These are phyloP conservation scores for Tragelaphus strepsiceros DNA, from an alignment of 2,113 vertebrate species.

Conservation along the genomic window DNA sequence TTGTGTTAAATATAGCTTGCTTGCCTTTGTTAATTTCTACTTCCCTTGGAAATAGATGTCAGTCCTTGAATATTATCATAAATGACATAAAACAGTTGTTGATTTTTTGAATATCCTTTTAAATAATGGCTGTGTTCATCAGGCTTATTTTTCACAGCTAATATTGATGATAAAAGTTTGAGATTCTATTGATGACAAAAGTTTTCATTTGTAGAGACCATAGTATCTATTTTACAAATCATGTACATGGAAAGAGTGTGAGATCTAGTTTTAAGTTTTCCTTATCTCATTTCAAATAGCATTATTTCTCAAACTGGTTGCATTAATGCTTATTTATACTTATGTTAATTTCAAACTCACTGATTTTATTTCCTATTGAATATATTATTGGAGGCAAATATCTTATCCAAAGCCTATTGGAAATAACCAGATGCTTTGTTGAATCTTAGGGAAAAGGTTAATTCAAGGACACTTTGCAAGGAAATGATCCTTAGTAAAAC, in stretches of 20 bases:
- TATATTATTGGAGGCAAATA: slow-evolving; percentile 53
- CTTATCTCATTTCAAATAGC: slow-evolving; percentile 47
- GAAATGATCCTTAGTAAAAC: slow-evolving; percentile 69
- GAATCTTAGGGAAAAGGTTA: slow-evolving; percentile 74
- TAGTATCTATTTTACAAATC: not conserved
- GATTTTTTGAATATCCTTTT: not conserved
- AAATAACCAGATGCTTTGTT: slow-evolving; percentile 68
- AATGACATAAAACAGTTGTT: not conserved
- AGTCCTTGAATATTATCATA: not conserved
- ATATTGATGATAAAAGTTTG: not conserved
- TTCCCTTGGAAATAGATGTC: not conserved
- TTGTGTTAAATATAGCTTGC: not conserved
- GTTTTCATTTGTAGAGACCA: not conserved
- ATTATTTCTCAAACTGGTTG: slow-evolving; percentile 62
- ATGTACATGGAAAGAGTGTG: not conserved
- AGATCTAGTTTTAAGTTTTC: slow-evolving; percentile 31
- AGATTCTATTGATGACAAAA: not conserved
- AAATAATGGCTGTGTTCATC: not conserved
- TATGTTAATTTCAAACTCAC: slow-evolving; percentile 65
- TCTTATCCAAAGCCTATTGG: slow-evolving; percentile 68
- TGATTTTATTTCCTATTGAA: slow-evolving; percentile 73
- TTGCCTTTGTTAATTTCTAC: not conserved
- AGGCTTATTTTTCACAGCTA: not conserved
- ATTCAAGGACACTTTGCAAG: slow-evolving; percentile 71
- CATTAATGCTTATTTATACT: slow-evolving; percentile 18